Conservation (phyloP, 2,797 vertebrate genomes). For the Cetoscarus ocellatus region DNA sequence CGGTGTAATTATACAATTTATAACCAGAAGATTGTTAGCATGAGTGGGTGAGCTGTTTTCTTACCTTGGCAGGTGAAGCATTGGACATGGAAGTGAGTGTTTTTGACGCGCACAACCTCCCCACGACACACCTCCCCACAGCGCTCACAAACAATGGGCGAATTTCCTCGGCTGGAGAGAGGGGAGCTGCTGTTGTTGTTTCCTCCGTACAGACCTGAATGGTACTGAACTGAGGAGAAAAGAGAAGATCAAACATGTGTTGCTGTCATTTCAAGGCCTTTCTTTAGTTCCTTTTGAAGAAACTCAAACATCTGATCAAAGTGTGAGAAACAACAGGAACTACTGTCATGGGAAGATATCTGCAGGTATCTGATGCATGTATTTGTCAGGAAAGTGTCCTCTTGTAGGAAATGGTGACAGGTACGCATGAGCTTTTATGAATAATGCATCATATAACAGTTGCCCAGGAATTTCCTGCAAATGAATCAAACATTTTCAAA, state of each 20-base stretch:
- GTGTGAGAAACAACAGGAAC: neutral
- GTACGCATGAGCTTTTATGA: neutral
- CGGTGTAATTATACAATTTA: neutral
- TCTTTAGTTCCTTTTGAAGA: conserved; percentile 7
- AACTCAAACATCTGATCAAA: conserved; percentile 37
- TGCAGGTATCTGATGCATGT: neutral
- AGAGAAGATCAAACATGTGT: conserved; percentile 32
- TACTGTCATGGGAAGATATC: conserved; percentile 1
- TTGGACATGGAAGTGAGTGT: conserved; percentile 94
- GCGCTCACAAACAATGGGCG: conserved; percentile 91
- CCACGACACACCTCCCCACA: conserved; percentile 94
- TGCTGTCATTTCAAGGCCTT: conserved; percentile 14
- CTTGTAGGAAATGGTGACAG: conserved; percentile 9
- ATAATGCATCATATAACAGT: neutral
- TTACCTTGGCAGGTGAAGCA: conserved; percentile 99
- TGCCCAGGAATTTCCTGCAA: neutral
- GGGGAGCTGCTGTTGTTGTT: conserved; percentile 70
- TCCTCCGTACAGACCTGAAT: conserved; percentile 69
- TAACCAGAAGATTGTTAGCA: neutral
- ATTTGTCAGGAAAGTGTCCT: neutral
- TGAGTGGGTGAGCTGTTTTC: conserved; percentile 23
- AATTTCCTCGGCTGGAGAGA: conserved; percentile 76
- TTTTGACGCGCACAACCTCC: conserved; percentile 96
- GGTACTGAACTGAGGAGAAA: conserved; percentile 69
- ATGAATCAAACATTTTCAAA: neutral